Evolutionary conservation across 2,797 vertebrate species (phyloP).

Genomic region (Chromobotia macracanthus): DNA sequence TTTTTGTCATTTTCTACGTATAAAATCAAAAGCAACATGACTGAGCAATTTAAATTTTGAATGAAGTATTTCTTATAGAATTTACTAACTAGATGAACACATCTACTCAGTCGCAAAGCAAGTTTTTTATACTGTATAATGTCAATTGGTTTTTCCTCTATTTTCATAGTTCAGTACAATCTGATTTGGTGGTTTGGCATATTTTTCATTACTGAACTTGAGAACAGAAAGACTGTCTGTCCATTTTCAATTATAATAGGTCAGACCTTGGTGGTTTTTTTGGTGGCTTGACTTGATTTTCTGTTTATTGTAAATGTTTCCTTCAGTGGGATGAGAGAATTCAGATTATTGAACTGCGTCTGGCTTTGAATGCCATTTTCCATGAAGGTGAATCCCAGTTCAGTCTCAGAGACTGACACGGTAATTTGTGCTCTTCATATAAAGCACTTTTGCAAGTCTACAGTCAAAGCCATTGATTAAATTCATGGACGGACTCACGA

Average conservation of each 20-base stretch:
- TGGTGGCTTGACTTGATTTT: constrained; percentile 5
- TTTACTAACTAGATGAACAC: too few relatives aligned
- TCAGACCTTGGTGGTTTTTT: constrained; percentile 3
- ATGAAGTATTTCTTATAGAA: too few relatives aligned
- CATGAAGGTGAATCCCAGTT: constrained; percentile 2
- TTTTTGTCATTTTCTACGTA: too few relatives aligned
- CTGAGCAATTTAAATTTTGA: too few relatives aligned
- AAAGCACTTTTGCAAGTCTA: not conserved
- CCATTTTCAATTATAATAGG: not conserved
- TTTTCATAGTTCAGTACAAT: not conserved
- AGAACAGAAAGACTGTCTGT: not conserved
- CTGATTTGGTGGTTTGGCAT: not conserved
- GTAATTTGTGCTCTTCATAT: constrained; percentile 1
- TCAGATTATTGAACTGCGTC: not conserved
- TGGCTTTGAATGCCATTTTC: not conserved
- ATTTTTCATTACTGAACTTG: not conserved
- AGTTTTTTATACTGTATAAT: not conserved
- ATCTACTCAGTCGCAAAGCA: too few relatives aligned
- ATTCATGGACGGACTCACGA: constrained; percentile 1
- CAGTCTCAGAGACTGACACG: not conserved
- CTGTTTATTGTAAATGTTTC: constrained; percentile 4
- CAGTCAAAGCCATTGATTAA: not conserved
- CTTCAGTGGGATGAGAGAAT: not conserved
- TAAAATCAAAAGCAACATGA: too few relatives aligned
- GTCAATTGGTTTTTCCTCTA: not conserved